Conservation (phyloP, 2,888 invertebrate genomes). For the Falcaria lacertinaria region DNA sequence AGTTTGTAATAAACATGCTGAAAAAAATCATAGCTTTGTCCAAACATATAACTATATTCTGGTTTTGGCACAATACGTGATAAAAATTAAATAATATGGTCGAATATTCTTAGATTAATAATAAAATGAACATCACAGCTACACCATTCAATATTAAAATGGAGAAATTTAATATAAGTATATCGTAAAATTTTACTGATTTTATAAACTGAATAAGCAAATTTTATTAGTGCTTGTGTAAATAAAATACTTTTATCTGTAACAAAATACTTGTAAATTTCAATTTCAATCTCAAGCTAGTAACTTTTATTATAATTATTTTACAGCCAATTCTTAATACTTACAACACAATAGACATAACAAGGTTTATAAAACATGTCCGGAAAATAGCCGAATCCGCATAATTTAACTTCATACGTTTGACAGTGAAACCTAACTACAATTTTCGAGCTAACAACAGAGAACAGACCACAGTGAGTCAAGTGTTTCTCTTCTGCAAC, state of each 20-base stretch:
- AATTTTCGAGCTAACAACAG: no score
- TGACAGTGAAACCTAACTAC: no score
- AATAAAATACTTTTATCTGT: background rate
- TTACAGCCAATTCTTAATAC: no score
- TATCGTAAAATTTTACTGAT: background rate
- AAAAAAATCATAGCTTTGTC: constrained; percentile 1
- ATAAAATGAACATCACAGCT: constrained; percentile 36
- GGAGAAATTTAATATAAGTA: background rate
- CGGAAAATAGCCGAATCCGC: no score
- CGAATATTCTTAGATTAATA: background rate
- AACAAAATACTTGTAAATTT: constrained; percentile 7
- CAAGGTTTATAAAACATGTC: no score
- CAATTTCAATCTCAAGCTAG: no score
- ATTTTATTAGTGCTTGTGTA: background rate
- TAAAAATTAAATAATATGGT: background rate
- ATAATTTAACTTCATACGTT: no score
- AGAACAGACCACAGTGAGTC: no score
- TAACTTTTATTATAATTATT: no score
- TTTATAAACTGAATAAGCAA: background rate
- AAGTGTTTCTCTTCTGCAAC: no score
- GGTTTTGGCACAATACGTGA: constrained; percentile 11
- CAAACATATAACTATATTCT: background rate
- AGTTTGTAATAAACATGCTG: constrained; percentile 4
- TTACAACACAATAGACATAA: no score
- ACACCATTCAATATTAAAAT: constrained; percentile 17